Evolutionary conservation across 1,140 invertebrate species (phyloP).

Genomic region (Paramacrobiotus metropolitanus): DNA sequence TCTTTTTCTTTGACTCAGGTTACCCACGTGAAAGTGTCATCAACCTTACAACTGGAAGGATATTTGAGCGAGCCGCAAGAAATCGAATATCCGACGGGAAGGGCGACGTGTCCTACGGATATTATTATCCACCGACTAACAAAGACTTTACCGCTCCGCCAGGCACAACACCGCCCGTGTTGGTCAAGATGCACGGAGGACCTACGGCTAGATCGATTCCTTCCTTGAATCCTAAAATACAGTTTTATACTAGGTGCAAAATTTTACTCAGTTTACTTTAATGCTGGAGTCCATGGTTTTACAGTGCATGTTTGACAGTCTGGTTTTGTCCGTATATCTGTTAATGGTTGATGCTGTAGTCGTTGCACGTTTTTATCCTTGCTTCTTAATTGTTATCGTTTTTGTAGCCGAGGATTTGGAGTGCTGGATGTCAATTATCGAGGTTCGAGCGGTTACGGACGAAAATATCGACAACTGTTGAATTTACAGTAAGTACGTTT

Average conservation of each 20-base stretch:
- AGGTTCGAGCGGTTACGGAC: slow-evolving; percentile 23
- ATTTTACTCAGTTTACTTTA: neutral
- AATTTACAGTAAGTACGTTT: slow-evolving; percentile 14
- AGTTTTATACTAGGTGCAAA: slow-evolving; percentile 22
- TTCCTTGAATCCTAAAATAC: slow-evolving; percentile 19
- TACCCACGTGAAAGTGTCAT: too few species aligned
- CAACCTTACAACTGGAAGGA: slow-evolving; percentile 7
- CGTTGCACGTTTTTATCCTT: neutral
- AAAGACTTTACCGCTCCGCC: slow-evolving; percentile 18
- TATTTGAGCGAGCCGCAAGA: slow-evolving; percentile 19
- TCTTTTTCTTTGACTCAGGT: too few species aligned
- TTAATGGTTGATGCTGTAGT: too few species aligned
- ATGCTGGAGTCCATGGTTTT: too few species aligned
- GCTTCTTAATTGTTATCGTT: too few species aligned
- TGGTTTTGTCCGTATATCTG: too few species aligned
- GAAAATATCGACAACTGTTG: slow-evolving; percentile 18
- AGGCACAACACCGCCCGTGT: slow-evolving; percentile 19
- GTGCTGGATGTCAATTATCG: slow-evolving; percentile 24
- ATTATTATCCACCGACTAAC: slow-evolving; percentile 20
- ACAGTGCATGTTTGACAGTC: too few species aligned
- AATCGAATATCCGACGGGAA: slow-evolving; percentile 17
- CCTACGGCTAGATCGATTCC: slow-evolving; percentile 18
- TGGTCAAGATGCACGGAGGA: slow-evolving; percentile 23
- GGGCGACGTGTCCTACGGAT: slow-evolving; percentile 15
- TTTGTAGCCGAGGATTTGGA: slow-evolving; percentile 19